phyloP scores from a whole-genome alignment of 2,113 vertebrate genomes.

The Gorsachius goisagi region DNA sequence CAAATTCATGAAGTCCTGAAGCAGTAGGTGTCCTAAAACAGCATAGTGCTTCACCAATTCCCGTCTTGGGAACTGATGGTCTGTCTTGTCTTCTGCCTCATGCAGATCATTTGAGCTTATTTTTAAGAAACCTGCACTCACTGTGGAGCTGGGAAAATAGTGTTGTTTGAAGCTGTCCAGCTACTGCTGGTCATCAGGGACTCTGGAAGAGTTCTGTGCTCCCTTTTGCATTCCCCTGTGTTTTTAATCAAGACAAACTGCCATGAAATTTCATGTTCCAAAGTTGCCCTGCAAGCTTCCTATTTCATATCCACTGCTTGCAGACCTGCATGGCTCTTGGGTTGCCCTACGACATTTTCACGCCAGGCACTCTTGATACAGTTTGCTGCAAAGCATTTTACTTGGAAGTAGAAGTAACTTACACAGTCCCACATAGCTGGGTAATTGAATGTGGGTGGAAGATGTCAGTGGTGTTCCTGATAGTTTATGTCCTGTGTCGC shows the following conservation, averaged over 20 bases:
- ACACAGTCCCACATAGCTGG: rapidly evolving
- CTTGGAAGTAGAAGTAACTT: neutral
- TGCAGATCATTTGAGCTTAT: neutral
- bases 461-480: neutral
- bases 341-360: neutral
- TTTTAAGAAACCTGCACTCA: neutral
- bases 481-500: neutral
- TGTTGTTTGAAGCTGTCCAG: neutral
- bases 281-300: neutral
- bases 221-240: neutral
- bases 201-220: neutral
- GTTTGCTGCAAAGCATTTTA: neutral
- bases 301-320: neutral
- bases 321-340: neutral
- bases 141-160: neutral
- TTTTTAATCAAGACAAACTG: neutral
- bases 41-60: neutral
- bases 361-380: neutral
- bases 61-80: neutral
- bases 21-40: neutral
- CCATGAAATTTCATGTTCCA: neutral
- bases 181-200: neutral
- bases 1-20: neutral
- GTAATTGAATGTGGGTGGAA: neutral
- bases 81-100: neutral